Evolutionary conservation across 2,113 vertebrate genomes (phyloP), one percentile per base, ranked within the genome.

Genomic region (Thermophis baileyi): DNA sequence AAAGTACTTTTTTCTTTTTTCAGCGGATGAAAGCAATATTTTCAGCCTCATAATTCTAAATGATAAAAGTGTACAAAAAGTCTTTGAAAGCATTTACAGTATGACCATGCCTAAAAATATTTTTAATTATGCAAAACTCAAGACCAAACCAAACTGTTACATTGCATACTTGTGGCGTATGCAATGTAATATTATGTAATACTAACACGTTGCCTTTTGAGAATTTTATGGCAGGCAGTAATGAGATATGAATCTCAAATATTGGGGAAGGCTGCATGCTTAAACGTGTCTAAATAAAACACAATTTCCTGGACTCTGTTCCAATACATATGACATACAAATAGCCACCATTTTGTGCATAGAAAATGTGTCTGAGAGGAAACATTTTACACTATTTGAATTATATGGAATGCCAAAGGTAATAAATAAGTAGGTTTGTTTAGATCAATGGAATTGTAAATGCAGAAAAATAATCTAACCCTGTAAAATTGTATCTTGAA

Each of bases 91-190:
- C 14, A 92, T 54, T 69, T 55, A 55, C 35, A n/a, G n/a, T n/a
- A n/a, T n/a, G 88, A 44, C 10, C 20, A 25, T 85, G 88, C 18
- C 44, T 57, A 93, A 93, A 95, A 95, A 93, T 35, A 87, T 94
- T 4, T n/a, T 81, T 10, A 81, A 20, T 40, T 81, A 81, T 81
- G 35, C 35, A 44, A 81, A 81, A 69, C 12, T 16, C 69, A 44
- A 81, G 7, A 81, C 35, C 0, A 88, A 4, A 44, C 12, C 40
- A 16, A 90, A 6, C 2, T 60, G 57, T 27, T 60, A 60, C 25
- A 60, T 94, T 93, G 87, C 22, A 86, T 35, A 44, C 0, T 60
- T 3, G 55, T 2, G 7, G 18, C 24, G 44, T 0, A 0, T 25
- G 24, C 0, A n/a, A 22, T 88, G 89, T 44, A 20, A 16, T 30